Percentiles rank a stretch among this genome's conserved stretches.
Evolutionary conservation across 2,888 invertebrate genomes (phyloP).

Genomic region (Trissonchulus latispiculum): DNA sequence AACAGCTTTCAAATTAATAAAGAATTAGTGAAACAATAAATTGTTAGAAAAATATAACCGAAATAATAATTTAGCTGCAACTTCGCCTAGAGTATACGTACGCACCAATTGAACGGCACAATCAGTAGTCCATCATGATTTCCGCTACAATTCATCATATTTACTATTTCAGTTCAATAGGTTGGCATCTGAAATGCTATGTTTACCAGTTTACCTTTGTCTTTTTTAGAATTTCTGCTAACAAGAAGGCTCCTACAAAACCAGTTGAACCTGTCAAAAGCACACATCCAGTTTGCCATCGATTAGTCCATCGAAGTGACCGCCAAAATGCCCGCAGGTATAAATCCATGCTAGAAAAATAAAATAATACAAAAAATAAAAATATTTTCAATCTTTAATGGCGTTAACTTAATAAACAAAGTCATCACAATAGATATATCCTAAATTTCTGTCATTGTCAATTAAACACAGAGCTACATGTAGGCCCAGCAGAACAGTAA

Average conservation of each 20-base stretch:
- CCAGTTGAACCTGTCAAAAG: constrained; percentile 47
- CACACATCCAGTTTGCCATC: constrained; percentile 44
- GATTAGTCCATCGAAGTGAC: constrained; percentile 36
- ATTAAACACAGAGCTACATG: too few species aligned
- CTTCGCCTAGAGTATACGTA: too few species aligned
- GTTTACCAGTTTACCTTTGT: constrained; percentile 37
- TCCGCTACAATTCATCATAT: too few species aligned
- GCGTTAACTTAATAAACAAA: neutral
- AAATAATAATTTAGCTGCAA: too few species aligned
- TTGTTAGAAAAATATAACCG: too few species aligned
- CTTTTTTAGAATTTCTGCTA: constrained; percentile 41
- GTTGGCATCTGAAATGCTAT: too few species aligned
- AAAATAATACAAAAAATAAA: constrained; percentile 7
- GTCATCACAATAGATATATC: neutral
- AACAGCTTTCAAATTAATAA: neutral
- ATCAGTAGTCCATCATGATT: too few species aligned
- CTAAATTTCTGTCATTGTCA: constrained; percentile 4
- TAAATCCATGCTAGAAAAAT: constrained; percentile 44
- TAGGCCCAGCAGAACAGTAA: too few species aligned
- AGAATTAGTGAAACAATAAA: too few species aligned
- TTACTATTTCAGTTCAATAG: too few species aligned
- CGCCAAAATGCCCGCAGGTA: constrained; percentile 48
- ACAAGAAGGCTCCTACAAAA: constrained; percentile 45
- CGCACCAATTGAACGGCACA: too few species aligned
- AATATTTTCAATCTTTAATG: too few species aligned